Evolutionary conservation across 30 jellyfish, hydroid and myxozoan genomes (phyloP), one percentile per base, ranked within the genome.

Genomic region (Nemopilema nomurai): DNA sequence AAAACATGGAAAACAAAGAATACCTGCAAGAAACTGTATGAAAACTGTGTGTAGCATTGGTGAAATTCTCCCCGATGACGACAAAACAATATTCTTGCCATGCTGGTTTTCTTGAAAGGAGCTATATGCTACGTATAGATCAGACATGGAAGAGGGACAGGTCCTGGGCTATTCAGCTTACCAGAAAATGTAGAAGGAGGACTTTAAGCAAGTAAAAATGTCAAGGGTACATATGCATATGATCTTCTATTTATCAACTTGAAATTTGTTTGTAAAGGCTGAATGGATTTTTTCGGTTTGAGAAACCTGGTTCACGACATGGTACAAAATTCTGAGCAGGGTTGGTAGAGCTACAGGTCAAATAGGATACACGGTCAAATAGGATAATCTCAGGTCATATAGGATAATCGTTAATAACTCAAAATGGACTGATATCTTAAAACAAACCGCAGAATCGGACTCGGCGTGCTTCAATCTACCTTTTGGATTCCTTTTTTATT

Each of bases 51-150:
- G 0, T 21, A 63, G 30, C 30, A 6, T 63, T 63, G 73, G 73
- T 18, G 73, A 63, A 24, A 63, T 63, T 63, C 73, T 63, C 30
- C n/a, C 73, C 9, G 73, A 63, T 63, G 73, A 63, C 0, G 73
- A 63, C 30, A 19, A n/a, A n/a, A 63, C 73, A 24, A 63, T 63
- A 63, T 24, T 8, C 30, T 63, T 63, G 73, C 73, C 16, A 7
- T 63, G 73, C 73, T 63, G 73, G 9, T 63, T 19, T 18, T 63
- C 16, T 0, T 8, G 30, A 63, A 63, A 63, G 16, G 73, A 63
- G 73, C 73, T 63, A 21, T 63, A 63, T 63, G 7, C 73, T 7
- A 63, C 73, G 30, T 63, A 63, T 63, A 24, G 27, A 19, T n/a
- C 73, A 24, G n/a, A 63, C 30, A 63, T 52, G 67, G 20, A 52